A percentile compares a stretch with the other conserved stretches of the same genome.
Conservation (phyloP, 2,113 vertebrate species). For the Amia ocellicauda region DNA sequence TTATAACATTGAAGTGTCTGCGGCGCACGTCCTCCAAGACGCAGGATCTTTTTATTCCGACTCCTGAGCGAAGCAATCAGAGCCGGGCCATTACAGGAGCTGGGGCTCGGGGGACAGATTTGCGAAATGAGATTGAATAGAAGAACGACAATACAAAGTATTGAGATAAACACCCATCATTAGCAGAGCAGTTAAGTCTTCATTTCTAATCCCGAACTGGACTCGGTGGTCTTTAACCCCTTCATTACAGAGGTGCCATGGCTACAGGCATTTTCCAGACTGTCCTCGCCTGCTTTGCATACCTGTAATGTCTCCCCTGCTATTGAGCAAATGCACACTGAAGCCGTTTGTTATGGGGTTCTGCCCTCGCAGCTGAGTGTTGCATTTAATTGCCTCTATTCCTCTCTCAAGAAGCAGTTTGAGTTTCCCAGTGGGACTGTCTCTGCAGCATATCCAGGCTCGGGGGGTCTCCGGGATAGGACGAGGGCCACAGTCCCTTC, state of each 20-base stretch:
- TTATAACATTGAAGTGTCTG: no score
- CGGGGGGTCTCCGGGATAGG: no score
- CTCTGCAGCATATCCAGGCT: no score
- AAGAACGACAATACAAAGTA: slow-evolving; percentile 76
- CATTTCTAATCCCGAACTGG: slow-evolving; percentile 72
- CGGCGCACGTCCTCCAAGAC: slow-evolving; percentile 21
- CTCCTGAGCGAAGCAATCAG: slow-evolving; percentile 49
- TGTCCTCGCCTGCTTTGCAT: no score
- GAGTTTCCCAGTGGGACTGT: no score
- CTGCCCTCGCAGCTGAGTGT: no score
- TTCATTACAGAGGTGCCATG: slow-evolving; percentile 38
- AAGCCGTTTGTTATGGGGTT: no score
- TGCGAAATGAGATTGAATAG: slow-evolving; percentile 70
- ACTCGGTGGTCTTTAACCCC: slow-evolving; percentile 69
- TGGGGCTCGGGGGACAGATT: slow-evolving; percentile 73
- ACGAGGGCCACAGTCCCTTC: no score
- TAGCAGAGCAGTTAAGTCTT: slow-evolving; percentile 77
- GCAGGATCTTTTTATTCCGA: slow-evolving; percentile 71
- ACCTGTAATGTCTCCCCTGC: no score
- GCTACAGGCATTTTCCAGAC: slow-evolving; percentile 31
- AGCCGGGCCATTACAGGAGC: slow-evolving; percentile 63
- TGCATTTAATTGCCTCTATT: no score
- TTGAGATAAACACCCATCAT: slow-evolving; percentile 80
- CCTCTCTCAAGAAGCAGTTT: no score
- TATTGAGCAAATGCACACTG: no score